Conservation (phyloP, 2,113 vertebrate species). For the Chlamydotis undulata region DNA sequence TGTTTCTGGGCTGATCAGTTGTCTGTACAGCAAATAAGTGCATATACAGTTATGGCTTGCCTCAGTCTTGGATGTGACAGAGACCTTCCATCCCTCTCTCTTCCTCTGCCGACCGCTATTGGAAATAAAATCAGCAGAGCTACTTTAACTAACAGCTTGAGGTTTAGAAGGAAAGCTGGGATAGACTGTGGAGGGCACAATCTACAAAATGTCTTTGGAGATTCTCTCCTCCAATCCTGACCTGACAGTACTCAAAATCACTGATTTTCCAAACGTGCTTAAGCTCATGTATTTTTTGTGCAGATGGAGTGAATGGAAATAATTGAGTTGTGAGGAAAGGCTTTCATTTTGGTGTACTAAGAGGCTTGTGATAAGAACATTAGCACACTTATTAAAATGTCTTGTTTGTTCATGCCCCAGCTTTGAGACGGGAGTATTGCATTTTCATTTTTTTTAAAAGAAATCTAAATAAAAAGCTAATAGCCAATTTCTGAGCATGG, state of each 20-base stretch:
- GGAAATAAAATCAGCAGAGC: background rate
- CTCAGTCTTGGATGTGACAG: background rate
- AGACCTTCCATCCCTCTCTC: background rate
- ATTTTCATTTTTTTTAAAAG: background rate
- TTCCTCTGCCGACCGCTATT: background rate
- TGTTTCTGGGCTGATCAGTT: constrained; percentile 16
- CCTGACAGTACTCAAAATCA: background rate
- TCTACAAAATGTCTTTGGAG: background rate
- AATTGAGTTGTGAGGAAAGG: constrained; percentile 19
- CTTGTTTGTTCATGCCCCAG: background rate
- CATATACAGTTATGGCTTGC: background rate
- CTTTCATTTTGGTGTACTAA: background rate
- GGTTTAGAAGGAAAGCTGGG: background rate
- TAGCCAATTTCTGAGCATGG: constrained; percentile 34
- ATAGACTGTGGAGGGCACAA: background rate
- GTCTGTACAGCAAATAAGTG: background rate
- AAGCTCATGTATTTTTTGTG: constrained; percentile 9
- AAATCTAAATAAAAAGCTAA: constrained; percentile 43
- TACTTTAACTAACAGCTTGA: background rate
- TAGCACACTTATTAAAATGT: constrained; percentile 51
- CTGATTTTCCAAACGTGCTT: background rate
- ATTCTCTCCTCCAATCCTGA: background rate
- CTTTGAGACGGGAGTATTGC: constrained; percentile 13
- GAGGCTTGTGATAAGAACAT: constrained; percentile 33
- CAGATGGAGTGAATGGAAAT: constrained; percentile 28